These are phyloP conservation scores for Cassiopea xamachana DNA, from an alignment of 30 jellyfish, hydroid and myxozoan genomes.

Conservation along the genomic window DNA sequence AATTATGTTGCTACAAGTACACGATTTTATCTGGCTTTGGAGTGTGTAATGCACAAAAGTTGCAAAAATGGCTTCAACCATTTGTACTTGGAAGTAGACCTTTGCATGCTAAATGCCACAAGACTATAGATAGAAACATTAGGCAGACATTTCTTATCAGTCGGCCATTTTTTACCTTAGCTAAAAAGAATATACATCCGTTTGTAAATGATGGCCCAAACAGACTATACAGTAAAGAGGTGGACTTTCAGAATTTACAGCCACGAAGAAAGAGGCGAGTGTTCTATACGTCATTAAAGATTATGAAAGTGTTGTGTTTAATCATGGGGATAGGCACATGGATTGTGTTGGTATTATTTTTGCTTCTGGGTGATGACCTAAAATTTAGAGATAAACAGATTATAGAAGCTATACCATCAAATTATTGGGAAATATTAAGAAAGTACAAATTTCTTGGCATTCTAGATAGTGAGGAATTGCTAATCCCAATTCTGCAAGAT, in stretches of 20 bases:
- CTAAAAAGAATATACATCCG: not conserved
- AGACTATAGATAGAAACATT: not conserved
- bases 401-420: not conserved
- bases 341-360: slow-evolving; percentile 13
- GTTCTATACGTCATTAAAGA: not conserved
- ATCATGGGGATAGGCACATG: slow-evolving; percentile 36
- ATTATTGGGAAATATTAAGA: not conserved
- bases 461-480: not conserved
- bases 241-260: not conserved
- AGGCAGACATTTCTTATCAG: not conserved
- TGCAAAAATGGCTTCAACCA: too few relatives aligned
- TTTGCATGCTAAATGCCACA: not conserved
- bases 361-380: slow-evolving; percentile 22
- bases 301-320: not conserved
- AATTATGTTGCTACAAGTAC: too few relatives aligned
- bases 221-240: not conserved
- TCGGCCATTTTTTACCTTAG: not conserved
- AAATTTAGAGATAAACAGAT: slow-evolving; percentile 9
- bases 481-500: too few relatives aligned
- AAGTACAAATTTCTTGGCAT: slow-evolving; percentile 17
- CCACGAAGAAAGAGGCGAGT: slow-evolving; percentile 2
- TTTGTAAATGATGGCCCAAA: not conserved
- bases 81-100: not conserved
- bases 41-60: too few relatives aligned
- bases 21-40: too few relatives aligned